These are phyloP conservation scores for Cyprinus carpio DNA, from an alignment of 2,113 vertebrate genomes.

Conservation along the genomic window DNA sequence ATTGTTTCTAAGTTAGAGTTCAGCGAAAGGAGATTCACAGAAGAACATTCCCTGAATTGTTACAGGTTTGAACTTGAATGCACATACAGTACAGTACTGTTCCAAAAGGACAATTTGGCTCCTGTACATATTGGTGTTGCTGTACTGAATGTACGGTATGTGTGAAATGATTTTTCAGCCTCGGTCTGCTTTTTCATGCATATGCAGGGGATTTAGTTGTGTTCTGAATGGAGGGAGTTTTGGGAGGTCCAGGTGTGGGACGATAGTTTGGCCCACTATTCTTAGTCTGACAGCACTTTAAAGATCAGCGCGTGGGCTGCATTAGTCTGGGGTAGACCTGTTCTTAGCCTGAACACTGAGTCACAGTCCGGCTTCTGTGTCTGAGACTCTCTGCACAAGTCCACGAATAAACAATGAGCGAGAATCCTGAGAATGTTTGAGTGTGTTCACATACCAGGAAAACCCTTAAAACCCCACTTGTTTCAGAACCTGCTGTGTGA, in stretches of 20 bases:
- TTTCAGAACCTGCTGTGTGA: background rate
- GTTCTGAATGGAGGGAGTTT: conserved; percentile 30
- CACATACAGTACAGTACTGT: background rate
- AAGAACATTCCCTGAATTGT: background rate
- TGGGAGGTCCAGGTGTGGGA: background rate
- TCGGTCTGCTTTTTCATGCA: background rate
- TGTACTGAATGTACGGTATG: background rate
- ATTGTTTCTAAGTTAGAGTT: conserved; percentile 41
- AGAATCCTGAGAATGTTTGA: background rate
- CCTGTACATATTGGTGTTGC: background rate
- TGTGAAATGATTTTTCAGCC: background rate
- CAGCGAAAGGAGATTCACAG: background rate
- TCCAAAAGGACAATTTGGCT: background rate
- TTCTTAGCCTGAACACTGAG: conserved; percentile 2
- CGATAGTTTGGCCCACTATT: conserved; percentile 10
- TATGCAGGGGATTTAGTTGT: background rate
- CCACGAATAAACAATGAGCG: background rate
- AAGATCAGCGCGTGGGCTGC: conserved; percentile 41
- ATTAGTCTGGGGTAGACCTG: conserved; percentile 29
- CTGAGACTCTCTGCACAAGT: conserved; percentile 5
- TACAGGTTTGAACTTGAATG: background rate
- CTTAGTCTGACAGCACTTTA: conserved; percentile 29
- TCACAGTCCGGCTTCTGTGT: background rate
- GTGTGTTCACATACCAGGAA: background rate
- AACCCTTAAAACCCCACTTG: background rate